These are phyloP conservation scores for Agrotis segetum DNA, from an alignment of 2,888 invertebrate species.

Conservation along the genomic window DNA sequence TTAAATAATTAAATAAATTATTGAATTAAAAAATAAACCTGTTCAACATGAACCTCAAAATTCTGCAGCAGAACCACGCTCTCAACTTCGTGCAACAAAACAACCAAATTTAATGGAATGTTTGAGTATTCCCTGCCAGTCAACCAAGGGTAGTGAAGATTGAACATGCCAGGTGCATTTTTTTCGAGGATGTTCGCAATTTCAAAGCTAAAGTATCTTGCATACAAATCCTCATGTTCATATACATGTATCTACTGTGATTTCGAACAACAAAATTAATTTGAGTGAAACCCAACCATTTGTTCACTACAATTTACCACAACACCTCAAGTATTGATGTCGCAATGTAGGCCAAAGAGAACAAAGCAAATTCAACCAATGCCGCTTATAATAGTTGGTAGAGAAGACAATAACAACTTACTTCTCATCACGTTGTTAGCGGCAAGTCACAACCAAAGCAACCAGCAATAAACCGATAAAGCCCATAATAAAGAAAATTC, in stretches of 20 bases:
- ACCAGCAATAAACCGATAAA: conserved; percentile 44
- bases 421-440: conserved; percentile 46
- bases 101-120: too few species aligned
- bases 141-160: too few species aligned
- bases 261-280: background rate
- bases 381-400: conserved; percentile 5
- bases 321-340: conserved; percentile 17
- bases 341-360: conserved; percentile 26
- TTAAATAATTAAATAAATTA: background rate
- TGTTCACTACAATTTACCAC: conserved; percentile 27
- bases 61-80: too few species aligned
- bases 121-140: too few species aligned
- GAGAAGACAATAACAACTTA: conserved; percentile 47
- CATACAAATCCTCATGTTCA: background rate
- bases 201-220: too few species aligned
- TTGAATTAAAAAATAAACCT: too few species aligned
- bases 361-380: conserved; percentile 14
- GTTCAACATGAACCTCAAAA: too few species aligned
- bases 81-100: too few species aligned
- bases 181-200: too few species aligned
- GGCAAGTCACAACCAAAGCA: conserved; percentile 35
- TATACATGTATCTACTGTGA: background rate
- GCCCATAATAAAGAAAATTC: conserved; percentile 62
- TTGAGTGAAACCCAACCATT: background rate
- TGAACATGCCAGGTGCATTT: too few species aligned